These are phyloP conservation scores for Gymnarchus niloticus DNA, from an alignment of 2,113 vertebrate species.

Conservation along the genomic window DNA sequence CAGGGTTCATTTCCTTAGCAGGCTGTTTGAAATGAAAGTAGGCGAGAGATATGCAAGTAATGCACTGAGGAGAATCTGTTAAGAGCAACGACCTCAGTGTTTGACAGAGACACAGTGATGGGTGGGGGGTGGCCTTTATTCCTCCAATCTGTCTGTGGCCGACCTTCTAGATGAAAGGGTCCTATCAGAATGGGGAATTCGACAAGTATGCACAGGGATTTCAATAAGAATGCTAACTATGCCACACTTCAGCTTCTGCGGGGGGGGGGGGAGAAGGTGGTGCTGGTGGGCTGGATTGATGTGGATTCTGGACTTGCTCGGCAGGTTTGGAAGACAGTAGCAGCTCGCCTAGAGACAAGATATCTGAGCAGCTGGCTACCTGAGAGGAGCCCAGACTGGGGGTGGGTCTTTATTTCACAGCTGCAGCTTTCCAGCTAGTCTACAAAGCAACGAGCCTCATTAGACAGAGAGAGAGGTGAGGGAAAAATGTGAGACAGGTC, in stretches of 20 bases:
- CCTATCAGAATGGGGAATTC: slow-evolving; percentile 28
- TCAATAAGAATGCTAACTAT: slow-evolving; percentile 47
- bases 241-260: neutral
- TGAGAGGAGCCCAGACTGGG: neutral
- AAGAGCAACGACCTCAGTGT: neutral
- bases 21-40: neutral
- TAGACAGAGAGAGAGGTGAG: neutral
- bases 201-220: slow-evolving; percentile 30
- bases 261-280: neutral
- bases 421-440: neutral
- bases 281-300: neutral
- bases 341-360: neutral
- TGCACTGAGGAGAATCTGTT: neutral
- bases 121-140: no score
- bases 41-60: neutral
- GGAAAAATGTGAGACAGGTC: neutral
- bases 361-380: neutral
- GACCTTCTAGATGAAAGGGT: neutral
- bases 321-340: slow-evolving; percentile 1
- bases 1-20: neutral
- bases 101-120: neutral
- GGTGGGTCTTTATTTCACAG: neutral
- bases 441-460: neutral
- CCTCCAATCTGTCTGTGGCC: neutral
- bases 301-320: neutral